Evolutionary conservation across 2,797 vertebrate species (phyloP).

Genomic region (Ceyx erithaca): DNA sequence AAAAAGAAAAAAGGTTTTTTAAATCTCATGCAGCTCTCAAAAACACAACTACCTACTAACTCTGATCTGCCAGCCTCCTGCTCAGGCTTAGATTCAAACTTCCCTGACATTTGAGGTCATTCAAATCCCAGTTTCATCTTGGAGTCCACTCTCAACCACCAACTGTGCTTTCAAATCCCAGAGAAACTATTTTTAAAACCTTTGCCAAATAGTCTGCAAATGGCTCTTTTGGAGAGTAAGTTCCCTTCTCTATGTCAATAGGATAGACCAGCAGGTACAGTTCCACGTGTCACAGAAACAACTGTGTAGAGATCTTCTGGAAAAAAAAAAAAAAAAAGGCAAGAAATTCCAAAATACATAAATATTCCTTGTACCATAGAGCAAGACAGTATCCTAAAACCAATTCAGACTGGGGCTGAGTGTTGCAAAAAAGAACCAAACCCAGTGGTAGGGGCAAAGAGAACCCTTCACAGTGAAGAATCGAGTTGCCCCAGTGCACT

Average conservation of each 20-base stretch:
- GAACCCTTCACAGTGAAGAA: background rate
- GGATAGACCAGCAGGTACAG: conserved; percentile 55
- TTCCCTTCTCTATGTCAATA: background rate
- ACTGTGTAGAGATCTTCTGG: conserved; percentile 13
- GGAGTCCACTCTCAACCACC: background rate
- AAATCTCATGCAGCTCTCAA: background rate
- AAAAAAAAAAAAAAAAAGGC: background rate
- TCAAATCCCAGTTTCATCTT: background rate
- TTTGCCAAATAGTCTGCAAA: conserved; percentile 11
- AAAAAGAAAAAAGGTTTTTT: no score
- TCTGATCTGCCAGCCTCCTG: background rate
- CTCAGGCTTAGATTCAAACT: background rate
- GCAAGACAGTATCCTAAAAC: conserved; percentile 20
- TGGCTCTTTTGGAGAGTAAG: conserved; percentile 42
- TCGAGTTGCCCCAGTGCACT: background rate
- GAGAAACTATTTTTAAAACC: background rate
- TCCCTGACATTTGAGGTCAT: background rate
- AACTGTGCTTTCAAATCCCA: background rate
- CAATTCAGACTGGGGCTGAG: conserved; percentile 31
- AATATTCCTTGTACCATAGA: conserved; percentile 67
- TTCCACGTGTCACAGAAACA: background rate
- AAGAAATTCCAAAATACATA: conserved; percentile 60
- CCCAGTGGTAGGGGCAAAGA: background rate
- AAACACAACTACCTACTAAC: background rate
- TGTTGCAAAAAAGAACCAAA: background rate